Conservation (phyloP, 2,888 invertebrate genomes). For the Digitonthophagus gazella region DNA sequence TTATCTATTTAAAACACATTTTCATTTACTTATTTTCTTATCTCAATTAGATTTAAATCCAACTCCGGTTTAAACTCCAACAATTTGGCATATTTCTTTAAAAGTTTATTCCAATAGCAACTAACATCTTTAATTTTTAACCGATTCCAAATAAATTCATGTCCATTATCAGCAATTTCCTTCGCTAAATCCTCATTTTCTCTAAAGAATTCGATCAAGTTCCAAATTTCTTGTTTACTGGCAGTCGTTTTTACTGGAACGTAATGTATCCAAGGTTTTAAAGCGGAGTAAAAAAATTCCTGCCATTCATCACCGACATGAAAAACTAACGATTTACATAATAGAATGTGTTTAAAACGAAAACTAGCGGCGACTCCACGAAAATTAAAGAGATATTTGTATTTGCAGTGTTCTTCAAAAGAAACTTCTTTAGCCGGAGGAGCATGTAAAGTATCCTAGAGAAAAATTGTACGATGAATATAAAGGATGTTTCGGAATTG, state of each 20-base stretch:
- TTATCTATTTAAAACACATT: background rate
- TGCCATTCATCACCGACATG: slow-evolving; percentile 93
- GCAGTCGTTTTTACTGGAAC: slow-evolving; percentile 73
- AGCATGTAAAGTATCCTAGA: slow-evolving; percentile 80
- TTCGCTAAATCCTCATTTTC: slow-evolving; percentile 71
- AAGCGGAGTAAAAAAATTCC: slow-evolving; percentile 88
- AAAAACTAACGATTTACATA: slow-evolving; percentile 89
- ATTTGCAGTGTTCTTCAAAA: slow-evolving; percentile 89
- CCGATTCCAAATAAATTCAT: slow-evolving; percentile 79
- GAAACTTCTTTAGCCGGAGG: slow-evolving; percentile 83
- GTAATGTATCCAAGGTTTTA: slow-evolving; percentile 96
- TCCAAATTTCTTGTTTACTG: slow-evolving; percentile 66
- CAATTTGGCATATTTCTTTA: slow-evolving; percentile 72
- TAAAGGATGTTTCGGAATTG: too few species aligned
- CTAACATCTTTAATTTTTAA: slow-evolving; percentile 76
- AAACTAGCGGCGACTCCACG: slow-evolving; percentile 97
- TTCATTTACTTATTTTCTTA: slow-evolving; percentile 38
- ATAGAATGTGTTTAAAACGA: slow-evolving; percentile 90
- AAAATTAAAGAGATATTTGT: slow-evolving; percentile 93
- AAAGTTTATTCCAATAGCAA: slow-evolving; percentile 83
- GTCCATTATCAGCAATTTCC: slow-evolving; percentile 80
- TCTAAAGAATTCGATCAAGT: slow-evolving; percentile 71
- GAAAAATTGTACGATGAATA: slow-evolving; percentile 28
- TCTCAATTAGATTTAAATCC: slow-evolving; percentile 60
- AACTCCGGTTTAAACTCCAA: slow-evolving; percentile 64